These are phyloP conservation scores for Anguilla anguilla DNA, from an alignment of 2,797 vertebrate genomes.

Conservation along the genomic window DNA sequence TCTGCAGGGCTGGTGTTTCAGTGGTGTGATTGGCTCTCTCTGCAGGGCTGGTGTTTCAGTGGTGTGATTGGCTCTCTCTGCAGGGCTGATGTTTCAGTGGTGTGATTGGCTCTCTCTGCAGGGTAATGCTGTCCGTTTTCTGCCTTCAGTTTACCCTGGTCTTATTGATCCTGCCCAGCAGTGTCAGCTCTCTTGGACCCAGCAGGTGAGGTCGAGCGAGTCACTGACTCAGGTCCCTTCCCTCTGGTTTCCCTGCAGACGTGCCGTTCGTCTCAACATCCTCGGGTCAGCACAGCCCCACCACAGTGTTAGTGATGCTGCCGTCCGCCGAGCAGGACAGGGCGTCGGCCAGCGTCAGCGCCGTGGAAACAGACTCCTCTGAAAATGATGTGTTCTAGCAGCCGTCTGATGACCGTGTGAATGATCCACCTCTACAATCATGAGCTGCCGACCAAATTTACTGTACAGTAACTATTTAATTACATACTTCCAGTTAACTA, in stretches of 20 bases:
- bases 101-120: no score
- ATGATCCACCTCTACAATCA: neutral
- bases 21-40: neutral
- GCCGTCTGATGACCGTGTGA: neutral
- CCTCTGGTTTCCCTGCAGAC: slow-evolving; percentile 4
- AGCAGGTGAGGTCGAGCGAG: slow-evolving; percentile 2
- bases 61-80: no score
- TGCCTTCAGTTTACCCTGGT: slow-evolving; percentile 23
- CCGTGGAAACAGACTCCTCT: slow-evolving; percentile 63
- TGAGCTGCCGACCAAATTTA: neutral
- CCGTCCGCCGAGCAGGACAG: slow-evolving; percentile 56
- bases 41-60: neutral
- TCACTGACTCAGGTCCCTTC: slow-evolving; percentile 17
- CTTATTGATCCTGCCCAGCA: slow-evolving; percentile 46
- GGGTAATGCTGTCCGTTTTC: neutral
- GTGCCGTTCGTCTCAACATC: slow-evolving; percentile 14
- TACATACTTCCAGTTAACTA: neutral
- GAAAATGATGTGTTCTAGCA: slow-evolving; percentile 73
- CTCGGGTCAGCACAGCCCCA: slow-evolving; percentile 34
- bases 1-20: neutral
- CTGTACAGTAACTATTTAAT: neutral
- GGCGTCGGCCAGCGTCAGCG: slow-evolving; percentile 57
- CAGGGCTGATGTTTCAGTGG: no score
- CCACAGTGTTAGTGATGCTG: slow-evolving; percentile 62
- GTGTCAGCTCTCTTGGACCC: neutral